These are phyloP conservation scores for Epiperipatus broadwayi DNA, from an alignment of 2,888 invertebrate species.

Conservation along the genomic window DNA sequence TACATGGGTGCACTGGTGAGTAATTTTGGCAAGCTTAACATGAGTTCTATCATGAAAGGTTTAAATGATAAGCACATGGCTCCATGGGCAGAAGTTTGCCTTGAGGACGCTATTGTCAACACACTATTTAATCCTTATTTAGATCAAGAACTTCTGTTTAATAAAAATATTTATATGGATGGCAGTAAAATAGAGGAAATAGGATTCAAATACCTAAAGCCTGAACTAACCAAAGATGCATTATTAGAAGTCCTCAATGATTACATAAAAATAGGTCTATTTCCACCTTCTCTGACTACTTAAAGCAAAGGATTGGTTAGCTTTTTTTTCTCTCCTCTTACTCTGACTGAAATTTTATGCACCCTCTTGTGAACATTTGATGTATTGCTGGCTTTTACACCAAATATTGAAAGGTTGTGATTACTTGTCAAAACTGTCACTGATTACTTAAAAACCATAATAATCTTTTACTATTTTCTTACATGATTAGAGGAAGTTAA, in stretches of 20 bases:
- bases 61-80: constrained; percentile 81
- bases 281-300: constrained; percentile 41
- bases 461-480: too few species aligned
- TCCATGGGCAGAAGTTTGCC: constrained; percentile 75
- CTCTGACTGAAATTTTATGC: too few species aligned
- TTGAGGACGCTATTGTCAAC: constrained; percentile 49
- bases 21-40: constrained; percentile 61
- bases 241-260: constrained; percentile 54
- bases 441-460: too few species aligned
- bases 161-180: constrained; percentile 56
- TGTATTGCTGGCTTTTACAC: too few species aligned
- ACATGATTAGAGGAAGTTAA: too few species aligned
- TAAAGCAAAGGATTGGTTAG: too few species aligned
- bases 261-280: constrained; percentile 58
- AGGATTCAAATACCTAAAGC: constrained; percentile 41
- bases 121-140: constrained; percentile 75
- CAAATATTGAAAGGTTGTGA: too few species aligned
- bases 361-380: too few species aligned
- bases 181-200: constrained; percentile 41
- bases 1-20: constrained; percentile 67
- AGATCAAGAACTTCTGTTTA: constrained; percentile 53
- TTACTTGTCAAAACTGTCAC: too few species aligned
- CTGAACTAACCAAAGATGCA: constrained; percentile 40
- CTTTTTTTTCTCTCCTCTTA: too few species aligned
- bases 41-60: constrained; percentile 45